phyloP scores from a whole-genome alignment of 2,888 invertebrate genomes.

The Trichogramma evanescens region DNA sequence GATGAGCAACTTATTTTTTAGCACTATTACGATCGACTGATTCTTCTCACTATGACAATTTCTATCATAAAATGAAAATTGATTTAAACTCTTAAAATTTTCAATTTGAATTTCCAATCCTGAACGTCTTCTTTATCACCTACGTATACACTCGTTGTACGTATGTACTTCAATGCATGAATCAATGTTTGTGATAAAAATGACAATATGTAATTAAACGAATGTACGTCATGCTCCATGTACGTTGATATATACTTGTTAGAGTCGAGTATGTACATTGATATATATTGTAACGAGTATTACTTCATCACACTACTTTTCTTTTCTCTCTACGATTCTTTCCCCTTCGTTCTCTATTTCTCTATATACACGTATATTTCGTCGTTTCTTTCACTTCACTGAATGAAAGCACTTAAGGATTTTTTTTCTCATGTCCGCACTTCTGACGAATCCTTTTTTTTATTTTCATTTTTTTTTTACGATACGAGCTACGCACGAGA shows the following conservation, averaged over 20 bases:
- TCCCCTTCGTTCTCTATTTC: background rate
- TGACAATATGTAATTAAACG: conserved; percentile 17
- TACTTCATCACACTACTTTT: conserved; percentile 12
- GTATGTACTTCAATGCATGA: conserved; percentile 27
- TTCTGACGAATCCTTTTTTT: no score
- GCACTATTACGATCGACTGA: no score
- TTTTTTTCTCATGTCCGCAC: background rate
- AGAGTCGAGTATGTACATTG: background rate
- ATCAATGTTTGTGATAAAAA: conserved; percentile 26
- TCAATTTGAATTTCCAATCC: background rate
- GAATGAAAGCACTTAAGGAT: background rate
- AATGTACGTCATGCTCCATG: conserved; percentile 11
- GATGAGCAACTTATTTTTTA: no score
- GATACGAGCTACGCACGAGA: no score
- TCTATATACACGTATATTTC: background rate
- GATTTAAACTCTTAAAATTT: background rate
- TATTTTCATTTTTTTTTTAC: no score
- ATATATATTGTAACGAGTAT: background rate
- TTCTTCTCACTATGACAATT: background rate
- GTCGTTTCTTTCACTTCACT: background rate
- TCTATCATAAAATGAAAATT: background rate
- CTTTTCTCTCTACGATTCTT: conserved; percentile 7
- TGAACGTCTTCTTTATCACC: background rate
- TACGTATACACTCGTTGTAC: background rate
- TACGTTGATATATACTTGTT: background rate